These are phyloP conservation scores for Clarias macrocephalus DNA, from an alignment of 2,113 vertebrate genomes.

Conservation along the genomic window DNA sequence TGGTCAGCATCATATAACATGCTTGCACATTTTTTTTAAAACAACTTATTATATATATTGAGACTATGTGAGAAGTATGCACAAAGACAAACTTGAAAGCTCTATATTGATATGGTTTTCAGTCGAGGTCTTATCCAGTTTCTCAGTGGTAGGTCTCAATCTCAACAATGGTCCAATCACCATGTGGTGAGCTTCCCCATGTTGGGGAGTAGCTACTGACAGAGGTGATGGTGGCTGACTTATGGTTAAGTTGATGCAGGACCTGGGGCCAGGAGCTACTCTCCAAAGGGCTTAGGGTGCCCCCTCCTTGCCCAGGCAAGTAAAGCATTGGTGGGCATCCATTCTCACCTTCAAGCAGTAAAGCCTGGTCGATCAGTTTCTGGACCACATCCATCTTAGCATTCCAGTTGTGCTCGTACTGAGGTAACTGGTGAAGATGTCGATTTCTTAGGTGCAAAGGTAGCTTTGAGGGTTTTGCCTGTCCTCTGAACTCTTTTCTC, in stretches of 20 bases:
- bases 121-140: neutral
- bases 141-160: slow-evolving; percentile 86
- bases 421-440: slow-evolving; percentile 63
- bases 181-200: slow-evolving; percentile 71
- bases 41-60: neutral
- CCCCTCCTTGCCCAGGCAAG: slow-evolving; percentile 68
- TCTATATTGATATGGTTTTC: neutral
- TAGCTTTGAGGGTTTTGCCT: slow-evolving; percentile 14
- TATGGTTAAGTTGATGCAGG: slow-evolving; percentile 77
- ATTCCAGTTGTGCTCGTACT: slow-evolving; percentile 71
- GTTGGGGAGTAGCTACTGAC: slow-evolving; percentile 86
- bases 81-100: neutral
- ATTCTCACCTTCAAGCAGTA: slow-evolving; percentile 75
- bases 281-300: slow-evolving; percentile 78
- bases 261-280: slow-evolving; percentile 83
- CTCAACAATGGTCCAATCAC: slow-evolving; percentile 89
- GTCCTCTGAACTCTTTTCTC: neutral
- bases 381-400: slow-evolving; percentile 81
- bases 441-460: slow-evolving; percentile 53
- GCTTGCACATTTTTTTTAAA: neutral
- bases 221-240: slow-evolving; percentile 81
- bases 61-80: neutral
- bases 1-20: neutral
- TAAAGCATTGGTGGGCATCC: slow-evolving; percentile 67
- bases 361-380: slow-evolving; percentile 84